These are phyloP conservation scores for Phthorimaea operculella DNA, from an alignment of 1,140 invertebrate genomes.

Conservation along the genomic window DNA sequence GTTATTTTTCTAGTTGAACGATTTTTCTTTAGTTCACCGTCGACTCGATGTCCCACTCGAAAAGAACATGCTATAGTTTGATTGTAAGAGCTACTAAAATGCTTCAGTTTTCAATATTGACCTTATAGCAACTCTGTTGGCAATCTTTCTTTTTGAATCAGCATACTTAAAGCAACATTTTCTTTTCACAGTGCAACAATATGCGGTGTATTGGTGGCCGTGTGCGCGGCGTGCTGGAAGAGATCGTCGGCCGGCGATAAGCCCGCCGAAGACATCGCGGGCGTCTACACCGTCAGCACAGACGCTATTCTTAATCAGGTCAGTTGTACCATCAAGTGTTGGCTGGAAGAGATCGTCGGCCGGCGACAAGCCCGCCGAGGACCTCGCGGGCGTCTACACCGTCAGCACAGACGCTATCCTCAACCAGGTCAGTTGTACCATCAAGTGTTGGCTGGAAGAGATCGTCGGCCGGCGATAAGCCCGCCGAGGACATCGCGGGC, in stretches of 20 bases:
- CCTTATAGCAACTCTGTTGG: too few relatives aligned
- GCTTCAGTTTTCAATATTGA: too few relatives aligned
- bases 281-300: constrained; percentile 50
- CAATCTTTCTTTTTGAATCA: too few relatives aligned
- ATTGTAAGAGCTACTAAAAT: too few relatives aligned
- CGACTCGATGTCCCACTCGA: too few relatives aligned
- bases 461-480: constrained; percentile 38
- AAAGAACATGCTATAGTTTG: too few relatives aligned
- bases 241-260: constrained; percentile 38
- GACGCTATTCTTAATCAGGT: constrained; percentile 42
- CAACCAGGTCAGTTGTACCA: constrained; percentile 30
- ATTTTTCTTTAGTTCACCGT: too few relatives aligned
- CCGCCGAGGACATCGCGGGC: constrained; percentile 42
- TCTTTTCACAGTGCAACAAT: constrained; percentile 43
- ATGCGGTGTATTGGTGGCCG: constrained; percentile 53
- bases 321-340: constrained; percentile 22
- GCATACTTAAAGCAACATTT: too few relatives aligned
- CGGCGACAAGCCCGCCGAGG: constrained; percentile 48
- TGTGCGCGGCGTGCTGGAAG: constrained; percentile 57
- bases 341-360: constrained; percentile 43
- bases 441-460: constrained; percentile 51
- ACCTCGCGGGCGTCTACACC: constrained; percentile 46
- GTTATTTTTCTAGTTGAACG: too few relatives aligned
- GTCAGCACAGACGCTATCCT: constrained; percentile 44
- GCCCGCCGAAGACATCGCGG: constrained; percentile 44